Evolutionary conservation across 2,888 invertebrate genomes (phyloP), one percentile per base, ranked within the genome.

Genomic region (Archips crataeganus): DNA sequence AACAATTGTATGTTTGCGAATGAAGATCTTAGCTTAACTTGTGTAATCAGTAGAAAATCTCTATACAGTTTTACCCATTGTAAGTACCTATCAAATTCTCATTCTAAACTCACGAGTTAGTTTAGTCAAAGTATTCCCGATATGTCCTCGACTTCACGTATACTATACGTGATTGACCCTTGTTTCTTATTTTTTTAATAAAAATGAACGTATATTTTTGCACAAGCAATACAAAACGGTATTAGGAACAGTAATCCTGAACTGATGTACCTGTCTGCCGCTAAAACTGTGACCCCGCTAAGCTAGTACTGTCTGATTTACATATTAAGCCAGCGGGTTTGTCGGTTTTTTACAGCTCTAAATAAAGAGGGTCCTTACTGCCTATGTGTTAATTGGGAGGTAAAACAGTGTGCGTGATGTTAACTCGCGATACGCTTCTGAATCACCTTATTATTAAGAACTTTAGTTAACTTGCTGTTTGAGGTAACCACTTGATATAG

Each of bases 361-460:
- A 65, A 65, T 65, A 65, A 65, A 64, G 49, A 49, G 64, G 47
- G 34, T 34, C 64, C 49, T 64, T 6, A 64, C 47, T 34, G 49
- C 34, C 64, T 64, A 34, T 34, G 49, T 49, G 64, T 10, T 34
- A 47, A 34, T 64, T 32, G 15, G 32, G 23, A 13, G 49, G 64
- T 47, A 9, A 34, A 49, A n/a, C 45, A 34, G 11, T 23, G 64
- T 64, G 64, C 47, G 45, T 45, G 23, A 45, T 45, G 62, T 42
- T 32, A 45, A 32, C 60, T 60, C 2, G 42, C 11, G 42, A 11
- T 6, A 6, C 23, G 62, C 5, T 15, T 62, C 45, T 8, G 23
- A 32, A 62, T 62, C 6, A 9, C 32, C 57, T 57, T 11, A 32
- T 57, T 57, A 11, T 57, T 57, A 57, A 5, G 11, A 32, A 54